phyloP scores from a whole-genome alignment of 35 echinoderm and acorn worm species.

The Eucidaris tribuloides region DNA sequence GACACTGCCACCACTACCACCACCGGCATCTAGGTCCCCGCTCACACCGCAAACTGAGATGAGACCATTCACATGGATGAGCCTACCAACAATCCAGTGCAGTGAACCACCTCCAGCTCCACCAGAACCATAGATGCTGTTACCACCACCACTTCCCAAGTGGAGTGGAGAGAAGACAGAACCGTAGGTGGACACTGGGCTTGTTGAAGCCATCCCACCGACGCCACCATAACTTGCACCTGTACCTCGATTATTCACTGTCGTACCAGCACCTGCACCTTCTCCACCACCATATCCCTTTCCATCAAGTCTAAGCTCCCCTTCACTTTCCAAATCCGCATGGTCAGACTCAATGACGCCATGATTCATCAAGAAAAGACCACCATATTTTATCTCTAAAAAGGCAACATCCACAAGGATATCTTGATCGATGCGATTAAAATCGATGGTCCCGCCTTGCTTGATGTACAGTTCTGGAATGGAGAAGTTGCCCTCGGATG shows the following conservation, averaged over 20 bases:
- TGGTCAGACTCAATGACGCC: conserved; percentile 71
- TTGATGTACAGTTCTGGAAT: conserved; percentile 71
- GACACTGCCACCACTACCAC: conserved; percentile 84
- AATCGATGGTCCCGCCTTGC: conserved; percentile 64
- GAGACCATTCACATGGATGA: conserved; percentile 83
- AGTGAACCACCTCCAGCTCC: conserved; percentile 74
- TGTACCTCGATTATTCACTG: conserved; percentile 22
- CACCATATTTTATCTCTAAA: conserved; percentile 82
- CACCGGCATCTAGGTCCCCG: conserved; percentile 38
- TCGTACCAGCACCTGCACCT: conserved; percentile 58
- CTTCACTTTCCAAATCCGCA: conserved; percentile 94
- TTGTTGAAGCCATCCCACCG: conserved; percentile 29
- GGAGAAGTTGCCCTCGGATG: conserved; percentile 83
- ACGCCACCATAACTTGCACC: conserved; percentile 74
- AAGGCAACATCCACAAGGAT: conserved; percentile 65
- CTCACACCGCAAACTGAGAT: conserved; percentile 50
- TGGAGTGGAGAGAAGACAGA: conserved; percentile 70
- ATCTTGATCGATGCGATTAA: conserved; percentile 32
- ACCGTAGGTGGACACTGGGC: conserved; percentile 57
- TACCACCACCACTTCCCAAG: conserved; percentile 80
- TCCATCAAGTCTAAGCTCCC: conserved; percentile 59
- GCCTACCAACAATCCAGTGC: conserved; percentile 64
- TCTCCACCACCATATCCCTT: conserved; percentile 34
- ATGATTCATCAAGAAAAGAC: conserved; percentile 67
- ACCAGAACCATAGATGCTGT: conserved; percentile 38